phyloP scores from a whole-genome alignment of 1,140 invertebrate species.

The Brachionus rotundiformis region DNA sequence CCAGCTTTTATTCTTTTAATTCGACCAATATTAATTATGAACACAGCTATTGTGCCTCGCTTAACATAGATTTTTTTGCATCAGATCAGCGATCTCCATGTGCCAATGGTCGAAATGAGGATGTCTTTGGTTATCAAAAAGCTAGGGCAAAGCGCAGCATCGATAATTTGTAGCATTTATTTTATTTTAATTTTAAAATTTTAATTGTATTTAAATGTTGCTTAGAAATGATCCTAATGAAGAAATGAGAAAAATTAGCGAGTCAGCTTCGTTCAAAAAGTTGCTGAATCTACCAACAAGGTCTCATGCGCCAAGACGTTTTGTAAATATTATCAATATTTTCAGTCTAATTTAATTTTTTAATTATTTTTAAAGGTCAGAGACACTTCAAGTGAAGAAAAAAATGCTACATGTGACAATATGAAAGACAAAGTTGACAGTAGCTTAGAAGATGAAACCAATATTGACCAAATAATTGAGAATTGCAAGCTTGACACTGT shows the following conservation, averaged over 20 bases:
- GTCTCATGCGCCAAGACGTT: not conserved
- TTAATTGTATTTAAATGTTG: too few species aligned
- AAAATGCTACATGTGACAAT: not conserved
- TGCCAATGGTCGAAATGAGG: not conserved
- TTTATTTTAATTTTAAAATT: not conserved
- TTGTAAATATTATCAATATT: not conserved
- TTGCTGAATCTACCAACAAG: not conserved
- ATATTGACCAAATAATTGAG: not conserved
- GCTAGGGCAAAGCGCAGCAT: not conserved
- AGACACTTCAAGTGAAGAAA: not conserved
- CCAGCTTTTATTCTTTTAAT: constrained; percentile 1
- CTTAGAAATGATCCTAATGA: not conserved
- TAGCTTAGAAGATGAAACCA: not conserved
- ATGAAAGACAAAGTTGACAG: not conserved
- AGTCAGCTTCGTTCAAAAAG: not conserved
- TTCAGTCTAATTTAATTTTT: not conserved
- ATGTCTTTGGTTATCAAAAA: not conserved
- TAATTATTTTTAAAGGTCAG: not conserved
- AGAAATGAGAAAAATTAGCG: not conserved
- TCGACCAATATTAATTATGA: not conserved
- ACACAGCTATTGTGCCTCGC: not conserved
- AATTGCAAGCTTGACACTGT: not conserved
- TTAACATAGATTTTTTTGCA: not conserved
- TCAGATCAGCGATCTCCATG: not conserved
- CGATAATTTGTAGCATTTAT: not conserved